Conservation (phyloP, 2,113 vertebrate genomes). For the Nyctereutes procyonoides region DNA sequence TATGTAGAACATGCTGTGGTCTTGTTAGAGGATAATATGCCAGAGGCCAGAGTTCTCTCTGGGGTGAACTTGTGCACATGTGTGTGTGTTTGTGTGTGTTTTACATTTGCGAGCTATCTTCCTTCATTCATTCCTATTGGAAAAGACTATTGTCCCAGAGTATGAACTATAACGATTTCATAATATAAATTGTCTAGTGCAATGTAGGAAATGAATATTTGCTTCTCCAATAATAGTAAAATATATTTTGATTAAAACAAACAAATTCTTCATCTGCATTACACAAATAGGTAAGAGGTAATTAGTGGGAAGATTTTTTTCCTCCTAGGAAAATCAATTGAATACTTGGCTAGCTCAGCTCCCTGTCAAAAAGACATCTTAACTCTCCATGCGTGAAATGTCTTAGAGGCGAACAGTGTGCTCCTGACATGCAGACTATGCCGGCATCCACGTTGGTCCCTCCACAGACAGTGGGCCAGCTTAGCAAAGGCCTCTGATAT, state of each 20-base stretch:
- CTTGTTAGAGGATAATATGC: neutral
- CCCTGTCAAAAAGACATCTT: conserved; percentile 49
- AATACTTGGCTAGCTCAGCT: neutral
- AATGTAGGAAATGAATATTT: neutral
- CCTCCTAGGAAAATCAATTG: conserved; percentile 19
- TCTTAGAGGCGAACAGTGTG: neutral
- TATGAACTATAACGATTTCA: neutral
- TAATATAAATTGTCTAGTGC: neutral
- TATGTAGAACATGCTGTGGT: neutral
- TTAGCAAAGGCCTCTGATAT: neutral
- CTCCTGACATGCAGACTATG: neutral
- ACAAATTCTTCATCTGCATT: conserved; percentile 47
- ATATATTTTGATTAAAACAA: conserved; percentile 50
- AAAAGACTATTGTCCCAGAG: neutral
- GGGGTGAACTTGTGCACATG: neutral
- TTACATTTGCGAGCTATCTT: neutral
- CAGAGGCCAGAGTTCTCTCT: neutral
- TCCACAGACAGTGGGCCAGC: neutral
- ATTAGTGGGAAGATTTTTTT: conserved; percentile 21
- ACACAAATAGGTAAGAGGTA: conserved; percentile 49
- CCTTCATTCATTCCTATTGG: neutral
- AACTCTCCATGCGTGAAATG: neutral
- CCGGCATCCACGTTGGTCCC: neutral
- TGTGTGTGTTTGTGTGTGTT: neutral
- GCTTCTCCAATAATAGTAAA: conserved; percentile 15